Evolutionary conservation across 1,140 invertebrate species (phyloP), one percentile per base, ranked within the genome.

Genomic region (Diachasmimorpha longicaudata): DNA sequence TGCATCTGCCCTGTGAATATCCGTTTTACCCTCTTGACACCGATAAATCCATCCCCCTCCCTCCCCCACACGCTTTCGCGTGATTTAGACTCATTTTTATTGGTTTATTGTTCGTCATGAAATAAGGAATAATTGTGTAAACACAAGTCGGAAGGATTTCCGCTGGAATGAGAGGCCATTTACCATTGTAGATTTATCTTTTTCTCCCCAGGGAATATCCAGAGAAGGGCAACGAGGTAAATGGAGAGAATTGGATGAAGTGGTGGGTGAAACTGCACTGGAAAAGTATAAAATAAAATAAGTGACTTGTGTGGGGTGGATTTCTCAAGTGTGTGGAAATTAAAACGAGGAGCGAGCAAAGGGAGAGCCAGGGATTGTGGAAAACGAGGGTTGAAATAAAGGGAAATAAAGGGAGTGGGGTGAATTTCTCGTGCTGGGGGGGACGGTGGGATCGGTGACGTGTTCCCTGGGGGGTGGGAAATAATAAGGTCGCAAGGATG

Each of bases 401-500:
- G 69, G 72, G 81, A 82, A 52, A 79, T 74, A 14, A 75, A 74
- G 69, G 86, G 75, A 75, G 85, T 83, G 71, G 82, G 10, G 81
- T 19, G 48, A 52, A 52, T 52, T 16, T 16, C 13, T 52, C 48
- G 48, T 6, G 16, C 48, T 52, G 48, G 48, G 48, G 48, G 48
- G 48, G 48, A 16, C 16, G 5, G 48, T 19, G 48, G 48, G 48
- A 52, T 52, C n/a, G 48, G 48, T 52, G 48, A 52, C 48, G 48
- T 52, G 48, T n/a, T 52, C 48, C 48, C 48, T 3, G 48, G 75
- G 70, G 82, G 74, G 63, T 84, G 82, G 70, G 82, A 55, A 74
- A 80, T 74, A 79, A 80, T 81, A 83, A 83, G 76, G 80, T 79
- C 76, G 76, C 39, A 74, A 73, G 75, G 79, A 88, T 88, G 87